Conservation (phyloP, 2,888 invertebrate genomes). For the Oxytorus armatus region DNA sequence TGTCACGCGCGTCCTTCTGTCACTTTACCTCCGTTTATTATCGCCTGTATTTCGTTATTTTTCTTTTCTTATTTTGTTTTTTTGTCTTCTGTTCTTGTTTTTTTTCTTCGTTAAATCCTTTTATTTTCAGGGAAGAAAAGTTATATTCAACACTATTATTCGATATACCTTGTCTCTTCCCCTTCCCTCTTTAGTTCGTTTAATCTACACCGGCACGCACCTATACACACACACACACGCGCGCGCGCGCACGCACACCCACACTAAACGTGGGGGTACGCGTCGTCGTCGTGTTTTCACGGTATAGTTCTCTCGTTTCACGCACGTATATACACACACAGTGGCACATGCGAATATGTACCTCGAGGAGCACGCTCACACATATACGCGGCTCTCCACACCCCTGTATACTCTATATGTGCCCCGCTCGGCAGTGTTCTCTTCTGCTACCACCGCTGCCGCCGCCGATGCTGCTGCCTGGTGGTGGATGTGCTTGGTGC, state of each 20-base stretch:
- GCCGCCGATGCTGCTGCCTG: conserved; percentile 54
- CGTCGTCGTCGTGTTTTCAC: conserved; percentile 51
- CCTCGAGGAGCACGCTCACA: conserved; percentile 28
- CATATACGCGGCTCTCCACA: conserved; percentile 65
- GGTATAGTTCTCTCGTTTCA: conserved; percentile 52
- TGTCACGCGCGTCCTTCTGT: conserved; percentile 80
- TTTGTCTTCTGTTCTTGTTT: neutral
- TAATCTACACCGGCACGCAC: conserved; percentile 50
- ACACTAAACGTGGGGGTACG: conserved; percentile 65
- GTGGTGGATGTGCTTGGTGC: conserved; percentile 33
- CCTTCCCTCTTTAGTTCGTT: conserved; percentile 53
- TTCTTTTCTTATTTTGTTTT: conserved; percentile 2
- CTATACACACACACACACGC: conserved; percentile 58
- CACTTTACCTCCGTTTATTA: conserved; percentile 74
- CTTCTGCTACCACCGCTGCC: conserved; percentile 58
- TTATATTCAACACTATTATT: conserved; percentile 1
- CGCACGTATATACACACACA: conserved; percentile 46
- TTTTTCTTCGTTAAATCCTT: conserved; percentile 10
- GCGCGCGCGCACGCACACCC: conserved; percentile 57
- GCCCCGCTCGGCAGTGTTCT: conserved; percentile 16
- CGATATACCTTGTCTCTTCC: conserved; percentile 6
- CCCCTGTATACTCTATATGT: conserved; percentile 38
- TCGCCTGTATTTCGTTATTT: conserved; percentile 15
- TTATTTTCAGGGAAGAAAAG: conserved; percentile 21
- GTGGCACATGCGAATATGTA: neutral